Evolutionary conservation across 37 sponge, comb jelly and placozoan genomes (phyloP), one percentile per base, ranked within the genome.

Genomic region (Haliclona indistincta): DNA sequence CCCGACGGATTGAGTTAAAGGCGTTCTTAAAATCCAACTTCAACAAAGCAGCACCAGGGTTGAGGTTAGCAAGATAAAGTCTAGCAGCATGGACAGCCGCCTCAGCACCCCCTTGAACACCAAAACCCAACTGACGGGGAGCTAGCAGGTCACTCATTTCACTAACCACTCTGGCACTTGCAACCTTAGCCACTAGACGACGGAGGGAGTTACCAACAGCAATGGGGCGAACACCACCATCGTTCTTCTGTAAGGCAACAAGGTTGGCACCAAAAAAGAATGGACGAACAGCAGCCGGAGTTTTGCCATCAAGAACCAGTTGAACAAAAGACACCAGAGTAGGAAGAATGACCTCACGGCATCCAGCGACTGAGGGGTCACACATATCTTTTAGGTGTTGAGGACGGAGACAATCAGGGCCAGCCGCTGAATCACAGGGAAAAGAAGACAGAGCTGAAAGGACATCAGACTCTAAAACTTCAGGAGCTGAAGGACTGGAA

Each of bases 11-110:
- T 33, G 56, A 54, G 35, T 72, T 72, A 42, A 54, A 72, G 53
- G 73, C 56, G 55, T 72, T 72, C 56, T 72, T 52, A 34, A 72
- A 54, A 32, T 72, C 56, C 23, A 72, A 38, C 56, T 72, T 72
- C 53, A 72, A 32, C 10, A 54, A 4, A 34, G 37, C 56, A 28
- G 30, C 25, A 52, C 34, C 34, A 23, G 53, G 54, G 28, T 30
- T 13, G 20, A 71, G 53, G 34, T 45, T 29, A 13, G 49, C 22
- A 10, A 71, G 55, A 36, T 71, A 71, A 8, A 52, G 54, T 22
- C 72, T 51, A 23, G 72, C 53, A 71, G 55, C 72, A 51, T 71
- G 72, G 2, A 71, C 54, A 19, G 72, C 54, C 29, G 72, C 72
- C 54, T 71, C 72, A 32, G 53, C 54, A 19, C 72, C 72, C 26